Evolutionary conservation across 1,140 invertebrate species (phyloP).

Genomic region (Pseudoatta argentina): DNA sequence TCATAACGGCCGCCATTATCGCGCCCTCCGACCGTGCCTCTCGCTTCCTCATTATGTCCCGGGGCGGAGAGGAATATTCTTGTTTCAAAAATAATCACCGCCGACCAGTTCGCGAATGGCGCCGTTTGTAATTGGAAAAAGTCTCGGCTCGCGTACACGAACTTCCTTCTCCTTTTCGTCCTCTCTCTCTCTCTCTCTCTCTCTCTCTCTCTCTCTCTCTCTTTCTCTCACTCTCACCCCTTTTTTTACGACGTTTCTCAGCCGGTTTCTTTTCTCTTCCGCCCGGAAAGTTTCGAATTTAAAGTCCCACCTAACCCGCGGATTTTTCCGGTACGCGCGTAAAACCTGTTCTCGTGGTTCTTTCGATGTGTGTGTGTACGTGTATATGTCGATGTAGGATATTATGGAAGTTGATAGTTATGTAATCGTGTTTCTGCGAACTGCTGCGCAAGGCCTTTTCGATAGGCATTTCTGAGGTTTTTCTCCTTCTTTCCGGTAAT

Average conservation of each 20-base stretch:
- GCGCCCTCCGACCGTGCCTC: conserved; percentile 77
- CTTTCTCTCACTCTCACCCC: not conserved
- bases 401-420: conserved; percentile 34
- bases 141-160: conserved; percentile 77
- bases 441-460: not conserved
- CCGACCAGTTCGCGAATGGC: conserved; percentile 80
- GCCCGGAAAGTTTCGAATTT: conserved; percentile 55
- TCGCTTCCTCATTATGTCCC: conserved; percentile 83
- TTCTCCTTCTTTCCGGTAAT: not conserved
- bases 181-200: conserved; percentile 25
- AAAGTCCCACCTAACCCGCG: conserved; percentile 42
- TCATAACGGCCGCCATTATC: conserved; percentile 86
- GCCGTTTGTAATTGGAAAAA: conserved; percentile 84
- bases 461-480: conserved; percentile 6
- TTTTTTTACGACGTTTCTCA: conserved; percentile 34
- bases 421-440: conserved; percentile 42
- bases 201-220: conserved; percentile 43
- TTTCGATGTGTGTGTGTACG: not conserved
- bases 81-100: conserved; percentile 83
- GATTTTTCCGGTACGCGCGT: conserved; percentile 42
- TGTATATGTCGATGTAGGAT: not conserved
- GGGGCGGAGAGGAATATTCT: conserved; percentile 82
- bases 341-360: conserved; percentile 24
- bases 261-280: conserved; percentile 45
- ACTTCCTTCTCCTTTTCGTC: conserved; percentile 68